Evolutionary conservation across 2,113 vertebrate genomes (phyloP), one percentile per base, ranked within the genome.

Genomic region (Brachyistius frenatus): DNA sequence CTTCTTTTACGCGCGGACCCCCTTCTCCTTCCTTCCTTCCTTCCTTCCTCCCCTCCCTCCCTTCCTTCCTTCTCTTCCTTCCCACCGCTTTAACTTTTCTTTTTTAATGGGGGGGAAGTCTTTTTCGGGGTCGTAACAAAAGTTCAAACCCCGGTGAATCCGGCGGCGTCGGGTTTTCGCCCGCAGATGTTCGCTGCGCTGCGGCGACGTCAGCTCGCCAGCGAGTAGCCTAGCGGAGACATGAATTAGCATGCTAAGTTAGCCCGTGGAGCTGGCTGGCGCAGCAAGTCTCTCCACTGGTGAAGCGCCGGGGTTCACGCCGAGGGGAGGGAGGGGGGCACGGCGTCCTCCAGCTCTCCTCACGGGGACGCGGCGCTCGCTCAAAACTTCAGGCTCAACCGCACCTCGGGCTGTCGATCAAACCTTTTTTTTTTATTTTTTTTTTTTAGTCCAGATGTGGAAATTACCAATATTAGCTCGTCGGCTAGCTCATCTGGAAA

Each of bases 171-270:
- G 68, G 83, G n/a, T n/a, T 23, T 61, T 86, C 66, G 73, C 77
- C 16, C 71, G 88, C 85, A 84, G 87, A 88, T 90, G 85, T 81
- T 86, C 53, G 66, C 47, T 8, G 30, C 30, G 87, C 83, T 84
- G 72, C 77, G 76, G 84, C 81, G 52, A 75, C 89, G 89, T 85
- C 84, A 87, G 89, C 70, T 80, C 58, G 69, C 78, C 52, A 66
- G 85, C 84, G 60, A 83, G 88, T 85, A 84, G 86, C 70, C 85
- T 90, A 88, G 87, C 89, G 88, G 31, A 68, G 81, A 88, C 70
- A 13, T 65, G 81, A 77, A 75, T 92, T 90, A 91, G 89, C 91
- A 92, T 93, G 91, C 90, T 91, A 92, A 52, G 80, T 87, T 93
- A 93, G 92, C 89, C 46, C 67, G 61, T 31, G 75, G 71, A 77